Conservation (phyloP, 2,888 invertebrate genomes). For the Lypha dubia region DNA sequence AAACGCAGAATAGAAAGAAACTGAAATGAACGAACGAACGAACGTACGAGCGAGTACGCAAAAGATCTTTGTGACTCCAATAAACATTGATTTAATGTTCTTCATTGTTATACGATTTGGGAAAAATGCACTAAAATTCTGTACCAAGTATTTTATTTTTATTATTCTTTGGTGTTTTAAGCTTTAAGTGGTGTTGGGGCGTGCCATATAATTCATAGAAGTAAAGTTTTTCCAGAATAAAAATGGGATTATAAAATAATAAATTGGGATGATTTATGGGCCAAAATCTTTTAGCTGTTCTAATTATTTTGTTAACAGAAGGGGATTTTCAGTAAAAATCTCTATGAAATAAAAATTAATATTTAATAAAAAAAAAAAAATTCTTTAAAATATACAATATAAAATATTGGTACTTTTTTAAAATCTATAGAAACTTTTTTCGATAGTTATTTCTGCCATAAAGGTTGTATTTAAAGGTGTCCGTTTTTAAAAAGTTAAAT, state of each 20-base stretch:
- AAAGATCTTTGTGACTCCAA: slow-evolving; percentile 36
- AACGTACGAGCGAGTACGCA: background rate
- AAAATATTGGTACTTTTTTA: too few relatives aligned
- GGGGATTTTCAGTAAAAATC: too few relatives aligned
- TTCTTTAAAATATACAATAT: too few relatives aligned
- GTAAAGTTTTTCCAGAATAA: background rate
- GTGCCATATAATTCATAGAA: background rate
- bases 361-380: too few relatives aligned
- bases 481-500: too few relatives aligned
- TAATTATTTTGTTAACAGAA: background rate
- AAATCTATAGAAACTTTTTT: too few relatives aligned
- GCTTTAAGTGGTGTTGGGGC: slow-evolving; percentile 20
- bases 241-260: background rate
- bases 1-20: slow-evolving; percentile 51
- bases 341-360: too few relatives aligned
- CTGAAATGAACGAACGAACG: background rate
- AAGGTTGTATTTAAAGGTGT: too few relatives aligned
- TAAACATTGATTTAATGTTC: slow-evolving; percentile 67
- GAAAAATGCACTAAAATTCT: slow-evolving; percentile 57
- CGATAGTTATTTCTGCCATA: too few relatives aligned
- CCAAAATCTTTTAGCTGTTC: background rate
- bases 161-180: slow-evolving; percentile 22
- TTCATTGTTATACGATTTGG: slow-evolving; percentile 66
- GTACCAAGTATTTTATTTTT: slow-evolving; percentile 55
- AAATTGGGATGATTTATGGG: background rate